phyloP scores from a whole-genome alignment of 2,888 invertebrate species.

The Aplocera efformata region DNA sequence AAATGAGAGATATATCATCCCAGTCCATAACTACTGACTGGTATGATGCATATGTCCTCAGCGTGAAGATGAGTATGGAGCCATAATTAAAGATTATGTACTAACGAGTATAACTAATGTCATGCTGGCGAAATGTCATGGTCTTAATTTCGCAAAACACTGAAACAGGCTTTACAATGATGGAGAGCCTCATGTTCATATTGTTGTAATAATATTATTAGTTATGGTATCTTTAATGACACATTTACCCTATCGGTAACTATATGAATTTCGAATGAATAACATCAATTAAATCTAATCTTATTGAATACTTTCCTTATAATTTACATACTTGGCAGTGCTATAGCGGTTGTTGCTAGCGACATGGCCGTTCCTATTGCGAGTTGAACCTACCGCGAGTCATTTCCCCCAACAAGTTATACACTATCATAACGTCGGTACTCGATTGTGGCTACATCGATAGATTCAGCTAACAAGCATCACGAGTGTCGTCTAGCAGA shows the following conservation, averaged over 20 bases:
- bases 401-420: not conserved
- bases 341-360: slow-evolving; percentile 67
- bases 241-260: slow-evolving; percentile 3
- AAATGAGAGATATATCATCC: too few species aligned
- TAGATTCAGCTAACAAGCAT: slow-evolving; percentile 41
- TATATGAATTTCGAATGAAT: slow-evolving; percentile 19
- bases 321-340: slow-evolving; percentile 69
- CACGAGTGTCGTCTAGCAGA: slow-evolving; percentile 33
- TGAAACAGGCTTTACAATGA: slow-evolving; percentile 61
- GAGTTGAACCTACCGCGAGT: not conserved
- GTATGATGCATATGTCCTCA: too few species aligned
- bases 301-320: slow-evolving; percentile 44
- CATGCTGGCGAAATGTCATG: slow-evolving; percentile 10
- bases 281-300: slow-evolving; percentile 32
- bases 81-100: slow-evolving; percentile 18
- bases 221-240: too few species aligned
- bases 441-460: not conserved
- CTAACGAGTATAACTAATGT: slow-evolving; percentile 16
- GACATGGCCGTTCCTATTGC: slow-evolving; percentile 35
- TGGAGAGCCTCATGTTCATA: slow-evolving; percentile 27
- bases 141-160: slow-evolving; percentile 41
- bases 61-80: too few species aligned
- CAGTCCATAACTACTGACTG: too few species aligned
- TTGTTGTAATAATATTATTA: slow-evolving; percentile 15
- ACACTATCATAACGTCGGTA: too few species aligned